Conservation (phyloP, 2,113 vertebrate genomes). For the Pomatostomus ruficeps region DNA sequence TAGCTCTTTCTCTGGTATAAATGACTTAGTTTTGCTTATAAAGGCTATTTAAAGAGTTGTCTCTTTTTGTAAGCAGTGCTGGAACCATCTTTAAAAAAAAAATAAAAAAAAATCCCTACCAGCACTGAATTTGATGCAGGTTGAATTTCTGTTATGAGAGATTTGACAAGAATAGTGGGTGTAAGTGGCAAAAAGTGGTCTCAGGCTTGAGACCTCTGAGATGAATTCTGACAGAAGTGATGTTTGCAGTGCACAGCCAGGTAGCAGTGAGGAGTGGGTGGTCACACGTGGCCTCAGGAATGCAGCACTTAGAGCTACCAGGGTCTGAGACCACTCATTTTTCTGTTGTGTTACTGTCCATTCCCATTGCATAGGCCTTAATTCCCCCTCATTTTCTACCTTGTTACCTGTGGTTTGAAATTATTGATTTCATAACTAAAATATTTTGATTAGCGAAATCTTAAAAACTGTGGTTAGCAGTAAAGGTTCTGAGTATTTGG, state of each 20-base stretch:
- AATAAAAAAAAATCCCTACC: not conserved
- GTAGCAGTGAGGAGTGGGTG: not conserved
- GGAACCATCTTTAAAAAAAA: not conserved
- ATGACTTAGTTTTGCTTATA: slow-evolving; percentile 8
- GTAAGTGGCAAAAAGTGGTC: not conserved
- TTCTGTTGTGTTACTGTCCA: not conserved
- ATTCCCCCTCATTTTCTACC: not conserved
- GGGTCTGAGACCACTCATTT: not conserved
- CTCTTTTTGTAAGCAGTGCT: not conserved
- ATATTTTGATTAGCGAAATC: not conserved
- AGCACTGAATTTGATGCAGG: too few relatives aligned
- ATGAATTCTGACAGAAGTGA: not conserved
- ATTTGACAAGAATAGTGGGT: not conserved
- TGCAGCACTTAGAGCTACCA: not conserved
- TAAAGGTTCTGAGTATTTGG: not conserved
- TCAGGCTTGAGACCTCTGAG: not conserved
- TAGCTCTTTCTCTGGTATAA: not conserved
- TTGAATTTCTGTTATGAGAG: not conserved
- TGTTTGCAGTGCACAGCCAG: not conserved
- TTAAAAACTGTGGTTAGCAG: not conserved
- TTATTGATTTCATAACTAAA: not conserved
- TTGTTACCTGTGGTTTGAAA: not conserved
- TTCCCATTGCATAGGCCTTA: not conserved
- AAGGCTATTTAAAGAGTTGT: not conserved
- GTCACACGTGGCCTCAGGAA: not conserved